Percentiles rank a stretch among this genome's conserved stretches.
phyloP scores from a whole-genome alignment of 2,888 invertebrate species.

The Periphyllus acericola region DNA sequence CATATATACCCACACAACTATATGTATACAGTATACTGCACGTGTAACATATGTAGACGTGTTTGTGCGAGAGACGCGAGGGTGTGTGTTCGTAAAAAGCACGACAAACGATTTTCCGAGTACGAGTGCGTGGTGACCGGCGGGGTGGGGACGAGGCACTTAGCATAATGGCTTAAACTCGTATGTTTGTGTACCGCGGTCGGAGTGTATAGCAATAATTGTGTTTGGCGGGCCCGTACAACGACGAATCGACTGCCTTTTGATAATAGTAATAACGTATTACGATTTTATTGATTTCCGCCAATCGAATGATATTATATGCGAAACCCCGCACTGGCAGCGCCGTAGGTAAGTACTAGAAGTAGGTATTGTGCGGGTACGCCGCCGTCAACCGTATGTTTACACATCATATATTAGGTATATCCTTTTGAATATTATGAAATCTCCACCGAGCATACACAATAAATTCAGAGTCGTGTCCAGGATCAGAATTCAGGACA shows the following conservation, averaged over 20 bases:
- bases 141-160: not conserved
- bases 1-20: too few species aligned
- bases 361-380: not conserved
- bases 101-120: conserved; percentile 1
- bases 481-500: too few species aligned
- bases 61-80: not conserved
- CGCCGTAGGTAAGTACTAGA: not conserved
- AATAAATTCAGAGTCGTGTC: too few species aligned
- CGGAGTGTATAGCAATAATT: not conserved
- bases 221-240: conserved; percentile 24
- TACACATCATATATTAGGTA: not conserved
- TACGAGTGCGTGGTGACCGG: not conserved
- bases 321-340: not conserved
- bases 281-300: conserved; percentile 37
- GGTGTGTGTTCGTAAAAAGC: not conserved
- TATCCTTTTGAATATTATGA: not conserved
- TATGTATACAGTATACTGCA: not conserved
- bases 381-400: not conserved
- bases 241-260: not conserved
- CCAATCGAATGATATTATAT: conserved; percentile 9
- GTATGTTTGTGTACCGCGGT: not conserved
- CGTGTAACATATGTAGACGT: not conserved
- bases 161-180: conserved; percentile 2
- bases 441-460: too few species aligned
- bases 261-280: not conserved